Base-by-base conservation (phyloP, 2,797 vertebrate species). In the Xenentodon cancila region DNA sequence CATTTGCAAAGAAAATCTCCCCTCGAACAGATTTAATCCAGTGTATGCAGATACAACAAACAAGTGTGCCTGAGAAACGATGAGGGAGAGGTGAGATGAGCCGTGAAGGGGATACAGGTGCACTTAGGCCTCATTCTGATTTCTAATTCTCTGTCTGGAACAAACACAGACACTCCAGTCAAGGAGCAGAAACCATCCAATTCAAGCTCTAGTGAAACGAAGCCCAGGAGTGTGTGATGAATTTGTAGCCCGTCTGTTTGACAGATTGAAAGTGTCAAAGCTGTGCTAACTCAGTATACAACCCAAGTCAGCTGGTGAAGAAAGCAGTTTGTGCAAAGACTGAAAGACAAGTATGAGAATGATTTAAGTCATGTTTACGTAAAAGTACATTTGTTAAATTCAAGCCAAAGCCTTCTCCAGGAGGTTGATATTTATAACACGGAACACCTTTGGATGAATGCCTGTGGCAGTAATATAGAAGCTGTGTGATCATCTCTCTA, bases 61-160 rank as follows among this genome's bases (percentile, higher is more conserved):
- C 6, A 15, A 75, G 77, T 60, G 64, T 46, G 27, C 59, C 43
- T 42, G 59, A 56, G 71, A 70, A 68, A 48, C 9, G 15, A 17
- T 4, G 21, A 11, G 54, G 27, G 18, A 55, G 18, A 53, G 67
- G 79, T 17, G 69, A 67, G 85, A 84, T 77, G 79, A 71, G 74
- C 80, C 11, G 45, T 82, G 81, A 84, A 87, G 81, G 73, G 81
- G 80, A 69, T 79, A 57, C 88, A 89, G 86, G 88, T 88, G 88
- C 81, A 79, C 44, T 63, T 63, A 68, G 7, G 69, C 80, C 46
- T 79, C 51, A 2, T 63, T 79, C 65, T 83, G 65, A 79, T 86
- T 65, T 73, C 68, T 66, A 77, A 81, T 81, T 79, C 70, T 77
- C 32, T 12, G 54, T 63, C 73, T 82, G 77, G 77, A 80, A 68